Evolutionary conservation across 2,888 invertebrate genomes (phyloP), one percentile per base, ranked within the genome.

Genomic region (Parnassius apollo): DNA sequence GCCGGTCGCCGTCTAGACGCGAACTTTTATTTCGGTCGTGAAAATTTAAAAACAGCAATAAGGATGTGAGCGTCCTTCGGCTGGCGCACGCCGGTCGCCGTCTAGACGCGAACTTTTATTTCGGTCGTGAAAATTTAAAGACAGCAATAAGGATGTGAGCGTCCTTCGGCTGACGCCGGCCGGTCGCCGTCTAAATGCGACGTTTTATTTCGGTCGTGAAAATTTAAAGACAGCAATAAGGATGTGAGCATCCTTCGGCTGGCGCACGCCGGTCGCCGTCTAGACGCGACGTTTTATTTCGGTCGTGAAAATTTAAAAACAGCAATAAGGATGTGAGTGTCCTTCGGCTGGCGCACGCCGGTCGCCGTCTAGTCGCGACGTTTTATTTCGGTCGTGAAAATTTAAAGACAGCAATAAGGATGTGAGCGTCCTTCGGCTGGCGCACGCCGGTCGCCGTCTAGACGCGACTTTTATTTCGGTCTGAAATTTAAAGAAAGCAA

Each of bases 381-480:
- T 18, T 72, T 78, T 83, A 85, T 84, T 83, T 81, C 71, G 71
- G 83, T 81, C 77, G 75, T 76, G 68, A 71, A 70, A 75, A n/a
- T n/a, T n/a, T 18, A 18, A n/a, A n/a, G 3, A n/a, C 10, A 18
- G 45, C 55, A 46, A 9, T 35, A 42, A 48, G 22, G 54, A 42
- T 48, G 54, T 49, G 42, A 13, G 13, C 13, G 45, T 45, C 45
- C 48, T 48, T 13, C 48, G 45, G 48, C 50, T n/a, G 18, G 60
- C 49, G 62, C 59, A 13, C 9, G 48, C 22, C 44, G 18, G 44
- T 42, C 49, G 64, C 63, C 59, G 69, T 70, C 71, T 69, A 83
- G 82, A 80, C 62, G 57, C 83, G 70, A 67, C 78, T 18, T 72
- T 78, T 83, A 85, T 84, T 83, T 81, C 71, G 71, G 83, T 81